phyloP scores from a whole-genome alignment of 2,797 vertebrate species.

The Neosilurus hyrtlii region DNA sequence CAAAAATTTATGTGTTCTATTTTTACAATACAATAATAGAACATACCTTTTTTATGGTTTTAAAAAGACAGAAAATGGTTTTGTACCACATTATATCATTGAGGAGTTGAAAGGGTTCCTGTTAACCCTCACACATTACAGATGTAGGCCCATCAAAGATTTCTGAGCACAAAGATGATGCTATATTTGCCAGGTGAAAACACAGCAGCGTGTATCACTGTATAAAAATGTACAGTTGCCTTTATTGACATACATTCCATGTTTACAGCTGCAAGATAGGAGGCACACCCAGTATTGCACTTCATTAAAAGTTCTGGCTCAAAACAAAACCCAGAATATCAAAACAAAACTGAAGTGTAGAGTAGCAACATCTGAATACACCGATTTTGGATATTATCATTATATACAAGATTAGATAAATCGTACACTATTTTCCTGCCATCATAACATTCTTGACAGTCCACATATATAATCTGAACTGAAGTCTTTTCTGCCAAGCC shows the following conservation, averaged over 20 bases:
- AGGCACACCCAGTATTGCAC: conserved; percentile 99
- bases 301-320: conserved; percentile 99
- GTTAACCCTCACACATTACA: conserved; percentile 65
- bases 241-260: conserved; percentile 99
- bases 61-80: conserved; percentile 61
- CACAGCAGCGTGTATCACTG: conserved; percentile 82
- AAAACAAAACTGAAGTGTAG: conserved; percentile 98
- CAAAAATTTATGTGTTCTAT: conserved; percentile 59
- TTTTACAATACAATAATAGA: conserved; percentile 60
- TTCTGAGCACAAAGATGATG: conserved; percentile 69
- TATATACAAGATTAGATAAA: conserved; percentile 98
- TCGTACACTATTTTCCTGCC: conserved; percentile 93
- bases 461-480: conserved; percentile 83
- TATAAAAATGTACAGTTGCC: conserved; percentile 99
- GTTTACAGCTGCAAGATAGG: conserved; percentile 99
- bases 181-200: conserved; percentile 69
- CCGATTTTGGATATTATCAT: conserved; percentile 86
- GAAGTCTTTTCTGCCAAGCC: conserved; percentile 75
- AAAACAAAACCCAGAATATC: conserved; percentile 99
- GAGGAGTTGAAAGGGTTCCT: conserved; percentile 63
- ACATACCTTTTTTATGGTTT: conserved; percentile 55
- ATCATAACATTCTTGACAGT: conserved; percentile 92
- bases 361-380: conserved; percentile 91
- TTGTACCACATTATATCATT: conserved; percentile 61
- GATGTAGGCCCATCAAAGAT: conserved; percentile 60